These are phyloP conservation scores for Ceramica pisi DNA, from an alignment of 2,888 invertebrate species.

Conservation along the genomic window DNA sequence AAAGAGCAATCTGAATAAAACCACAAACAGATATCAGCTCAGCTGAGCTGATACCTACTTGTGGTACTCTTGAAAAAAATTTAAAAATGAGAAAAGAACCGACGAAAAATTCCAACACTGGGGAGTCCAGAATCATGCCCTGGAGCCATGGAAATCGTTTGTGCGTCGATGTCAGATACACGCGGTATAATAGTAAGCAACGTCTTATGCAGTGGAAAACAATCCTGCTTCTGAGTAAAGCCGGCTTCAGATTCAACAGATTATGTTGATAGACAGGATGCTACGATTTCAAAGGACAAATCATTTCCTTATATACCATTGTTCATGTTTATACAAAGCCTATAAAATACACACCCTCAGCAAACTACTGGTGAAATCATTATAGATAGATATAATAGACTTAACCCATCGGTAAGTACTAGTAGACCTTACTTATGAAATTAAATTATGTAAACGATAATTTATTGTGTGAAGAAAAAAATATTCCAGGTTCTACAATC, in stretches of 20 bases:
- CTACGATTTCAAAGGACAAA: slow-evolving; percentile 15
- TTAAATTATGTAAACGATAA: slow-evolving; percentile 51
- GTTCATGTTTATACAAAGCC: background rate
- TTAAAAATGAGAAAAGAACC: too few relatives aligned
- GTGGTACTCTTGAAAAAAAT: too few relatives aligned
- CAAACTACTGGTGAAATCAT: slow-evolving; percentile 6
- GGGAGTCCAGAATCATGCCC: background rate
- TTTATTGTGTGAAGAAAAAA: slow-evolving; percentile 49
- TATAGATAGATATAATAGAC: background rate
- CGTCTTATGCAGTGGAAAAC: background rate
- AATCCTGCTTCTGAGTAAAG: background rate
- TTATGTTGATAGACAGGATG: background rate
- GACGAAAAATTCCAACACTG: background rate
- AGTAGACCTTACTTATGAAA: slow-evolving; percentile 27
- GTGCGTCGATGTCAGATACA: background rate
- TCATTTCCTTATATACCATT: slow-evolving; percentile 1
- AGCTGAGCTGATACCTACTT: too few relatives aligned
- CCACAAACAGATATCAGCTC: too few relatives aligned
- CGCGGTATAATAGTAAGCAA: background rate
- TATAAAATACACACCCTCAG: background rate
- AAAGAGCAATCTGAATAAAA: too few relatives aligned
- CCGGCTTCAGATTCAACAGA: background rate
- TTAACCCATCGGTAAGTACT: slow-evolving; percentile 5
- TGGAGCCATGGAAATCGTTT: background rate
- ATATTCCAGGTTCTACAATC: slow-evolving; percentile 30